Base-by-base conservation (phyloP, 2,888 invertebrate species). In the Lamellibrachia columna region DNA sequence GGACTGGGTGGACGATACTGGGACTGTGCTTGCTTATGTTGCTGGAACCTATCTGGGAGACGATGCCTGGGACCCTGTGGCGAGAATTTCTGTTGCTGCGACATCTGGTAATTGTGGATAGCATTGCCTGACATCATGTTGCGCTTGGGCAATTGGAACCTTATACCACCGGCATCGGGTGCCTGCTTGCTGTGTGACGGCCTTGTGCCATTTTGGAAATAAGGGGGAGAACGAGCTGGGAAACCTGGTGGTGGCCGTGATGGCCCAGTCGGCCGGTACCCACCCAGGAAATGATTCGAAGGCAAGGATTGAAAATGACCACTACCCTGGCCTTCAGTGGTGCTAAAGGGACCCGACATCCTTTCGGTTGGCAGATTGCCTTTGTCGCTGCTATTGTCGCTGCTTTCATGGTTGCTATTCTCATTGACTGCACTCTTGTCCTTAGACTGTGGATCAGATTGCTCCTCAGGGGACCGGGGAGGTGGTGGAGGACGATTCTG, bases 131-230 rank as follows among this genome's bases (percentile, higher is more conserved):
- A 92, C 53, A 92, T 92, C n/a, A 94, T 91, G 53, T 91, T 98
- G 98, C 95, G 98, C 92, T 96, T 96, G 28, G 96, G 95, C 7
- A 96, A 94, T 92, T 96, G 95, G 93, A 96, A 96, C 55, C 96
- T 94, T 52, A 96, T 96, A 6, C 95, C 95, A 91, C 95, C 95
- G 22, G 96, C 93, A 58, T 95, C 96, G 22, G 96, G 95, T 40
- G 96, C 92, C 58, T 92, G 93, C 90, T 92, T 93, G 52, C 91
- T 91, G 91, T 15, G 91, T 91, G 91, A 22, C 2, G 53, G 53
- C 52, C 52, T n/a, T n/a, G 15, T 91, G 91, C 91, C 53, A 40
- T 52, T 91, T 91, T 53, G 52, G 91, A 91, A 52, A 52, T 15
- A 52, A 40, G 53, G 91, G 52, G 52, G 52, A 52, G 91, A 52